A percentile compares a stretch with the other conserved stretches of the same genome.
phyloP scores from a whole-genome alignment of 2,113 vertebrate genomes.

The Calonectris borealis region DNA sequence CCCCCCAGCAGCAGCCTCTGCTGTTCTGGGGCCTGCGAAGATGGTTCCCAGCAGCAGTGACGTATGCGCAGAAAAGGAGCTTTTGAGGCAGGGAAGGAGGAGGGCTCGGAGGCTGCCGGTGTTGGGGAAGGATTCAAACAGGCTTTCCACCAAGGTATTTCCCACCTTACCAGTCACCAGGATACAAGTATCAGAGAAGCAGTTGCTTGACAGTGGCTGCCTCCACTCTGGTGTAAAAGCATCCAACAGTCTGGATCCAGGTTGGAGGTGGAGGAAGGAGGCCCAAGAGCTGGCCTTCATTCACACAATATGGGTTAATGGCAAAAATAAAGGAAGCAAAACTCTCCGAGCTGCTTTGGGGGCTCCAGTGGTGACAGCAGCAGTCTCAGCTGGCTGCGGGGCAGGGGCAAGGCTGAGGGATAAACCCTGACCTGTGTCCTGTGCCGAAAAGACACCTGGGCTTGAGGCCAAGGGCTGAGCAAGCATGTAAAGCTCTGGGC shows the following conservation, averaged over 20 bases:
- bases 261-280: background rate
- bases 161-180: too few species aligned
- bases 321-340: background rate
- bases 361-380: too few species aligned
- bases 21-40: too few species aligned
- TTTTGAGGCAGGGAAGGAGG: background rate
- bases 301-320: fast-evolving
- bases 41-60: background rate
- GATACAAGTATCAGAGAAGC: background rate
- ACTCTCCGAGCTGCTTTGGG: background rate
- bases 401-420: background rate
- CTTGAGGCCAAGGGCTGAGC: background rate
- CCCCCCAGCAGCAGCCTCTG: background rate
- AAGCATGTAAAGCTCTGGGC: background rate
- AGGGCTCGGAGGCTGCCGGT: background rate
- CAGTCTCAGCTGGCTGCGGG: fast-evolving
- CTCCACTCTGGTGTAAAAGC: background rate
- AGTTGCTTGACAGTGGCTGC: background rate
- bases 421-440: background rate
- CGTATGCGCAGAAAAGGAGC: background rate
- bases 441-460: background rate
- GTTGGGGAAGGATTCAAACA: background rate
- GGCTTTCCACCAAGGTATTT: background rate
- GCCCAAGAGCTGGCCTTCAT: fast-evolving
- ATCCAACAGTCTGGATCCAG: too few species aligned